Evolutionary conservation across 2,797 vertebrate genomes (phyloP).

Genomic region (Periophthalmus magnuspinnatus): DNA sequence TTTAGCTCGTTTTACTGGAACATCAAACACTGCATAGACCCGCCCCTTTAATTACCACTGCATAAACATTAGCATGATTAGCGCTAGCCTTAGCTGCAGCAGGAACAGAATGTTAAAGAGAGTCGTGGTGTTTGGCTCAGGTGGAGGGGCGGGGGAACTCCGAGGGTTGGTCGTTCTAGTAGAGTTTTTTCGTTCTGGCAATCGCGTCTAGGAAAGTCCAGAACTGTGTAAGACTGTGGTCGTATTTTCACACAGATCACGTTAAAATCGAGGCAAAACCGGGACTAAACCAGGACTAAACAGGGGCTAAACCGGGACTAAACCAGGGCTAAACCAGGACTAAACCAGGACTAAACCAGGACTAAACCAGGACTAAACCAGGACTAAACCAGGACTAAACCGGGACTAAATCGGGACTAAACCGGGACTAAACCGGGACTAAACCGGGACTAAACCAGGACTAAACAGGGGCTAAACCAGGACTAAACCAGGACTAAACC

Average conservation of each 20-base stretch:
- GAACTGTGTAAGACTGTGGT: no score
- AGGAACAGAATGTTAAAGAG: not conserved
- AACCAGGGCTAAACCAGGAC: no score
- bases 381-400: not conserved
- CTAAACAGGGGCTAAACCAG: not conserved
- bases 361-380: not conserved
- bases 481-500: not conserved
- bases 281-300: not conserved
- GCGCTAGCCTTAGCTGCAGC: no score
- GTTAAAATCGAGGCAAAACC: not conserved
- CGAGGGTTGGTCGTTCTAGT: not conserved
- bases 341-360: no score
- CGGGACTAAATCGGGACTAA: no score
- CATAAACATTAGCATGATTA: not conserved
- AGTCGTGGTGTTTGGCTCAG: no score
- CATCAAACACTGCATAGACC: no score
- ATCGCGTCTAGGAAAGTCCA: no score
- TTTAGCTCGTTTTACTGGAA: no score
- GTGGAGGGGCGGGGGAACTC: no score
- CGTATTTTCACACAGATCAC: not conserved
- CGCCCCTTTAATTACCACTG: not conserved
- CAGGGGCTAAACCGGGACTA: not conserved
- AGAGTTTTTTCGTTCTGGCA: no score
- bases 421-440: not conserved
- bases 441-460: not conserved